Evolutionary conservation across 2,113 vertebrate genomes (phyloP), one percentile per base, ranked within the genome.

Genomic region (Vimba vimba): DNA sequence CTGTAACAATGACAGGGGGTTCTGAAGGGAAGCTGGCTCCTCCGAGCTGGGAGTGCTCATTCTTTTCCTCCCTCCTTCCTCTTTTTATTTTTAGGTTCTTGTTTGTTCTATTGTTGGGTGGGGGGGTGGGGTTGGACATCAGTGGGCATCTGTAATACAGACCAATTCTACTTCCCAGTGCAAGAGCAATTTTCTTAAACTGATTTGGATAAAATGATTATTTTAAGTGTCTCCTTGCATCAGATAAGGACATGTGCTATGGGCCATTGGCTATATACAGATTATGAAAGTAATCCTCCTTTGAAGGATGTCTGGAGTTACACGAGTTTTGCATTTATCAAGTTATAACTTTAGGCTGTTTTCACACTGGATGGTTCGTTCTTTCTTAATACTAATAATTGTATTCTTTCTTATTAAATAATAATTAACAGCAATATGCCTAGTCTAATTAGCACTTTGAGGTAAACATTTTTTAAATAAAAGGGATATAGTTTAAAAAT

Each of bases 61-160:
- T 82, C 86, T 88, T 75, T 85, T 82, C 82, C 85, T 71, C 85
- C 57, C 81, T 45, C 36, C 52, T 59, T 80, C 88, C 66, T 74
- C 59, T 82, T 71, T 59, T 81, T 89, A 89, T 89, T 89, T 88
- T 87, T 87, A 88, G 83, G 66, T 57, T 33, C 55, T 60, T 87
- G 66, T 86, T 86, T 79, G 81, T 88, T 85, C 85, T 79, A 82
- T 89, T 86, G 84, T 88, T 82, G 87, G 82, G 50, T 71, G 80
- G 27, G 36, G 25, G 84, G 71, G 60, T 23, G 47, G n/a, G 19
- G 76, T 33, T 62, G 57, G 30, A 77, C 73, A 78, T 69, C 52
- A 69, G 73, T 74, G 52, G 82, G 76, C 73, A 71, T 66, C 59
- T 57, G 73, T 43, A 75, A 19, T 6, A 30, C 15, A 12, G 27